Evolutionary conservation across 2,113 vertebrate genomes (phyloP).

Genomic region (Lophura nycthemera): DNA sequence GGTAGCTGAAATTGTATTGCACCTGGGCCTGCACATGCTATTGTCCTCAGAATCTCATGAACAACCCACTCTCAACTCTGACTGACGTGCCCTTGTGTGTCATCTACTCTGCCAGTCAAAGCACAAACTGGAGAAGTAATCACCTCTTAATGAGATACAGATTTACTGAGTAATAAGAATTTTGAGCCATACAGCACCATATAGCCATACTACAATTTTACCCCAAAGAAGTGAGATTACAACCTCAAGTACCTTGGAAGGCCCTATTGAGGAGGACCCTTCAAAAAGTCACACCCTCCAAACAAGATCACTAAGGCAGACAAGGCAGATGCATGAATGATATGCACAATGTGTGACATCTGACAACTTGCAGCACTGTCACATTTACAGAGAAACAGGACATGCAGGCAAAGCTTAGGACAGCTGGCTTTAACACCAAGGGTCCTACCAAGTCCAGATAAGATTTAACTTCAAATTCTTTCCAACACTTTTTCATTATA

Average conservation of each 20-base stretch:
- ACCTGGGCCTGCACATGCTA: rapidly evolving
- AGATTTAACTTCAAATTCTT: background rate
- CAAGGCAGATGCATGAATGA: background rate
- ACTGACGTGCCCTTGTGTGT: background rate
- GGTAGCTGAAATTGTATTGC: background rate
- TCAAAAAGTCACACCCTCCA: background rate
- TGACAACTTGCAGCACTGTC: background rate
- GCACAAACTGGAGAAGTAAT: background rate
- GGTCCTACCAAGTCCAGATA: background rate
- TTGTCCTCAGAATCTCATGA: background rate
- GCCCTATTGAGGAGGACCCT: background rate
- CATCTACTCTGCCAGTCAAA: background rate
- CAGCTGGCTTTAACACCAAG: background rate
- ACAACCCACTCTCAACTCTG: background rate
- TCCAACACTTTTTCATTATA: background rate
- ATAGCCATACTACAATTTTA: background rate
- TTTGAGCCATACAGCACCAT: background rate
- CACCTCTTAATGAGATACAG: background rate
- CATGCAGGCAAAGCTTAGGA: background rate
- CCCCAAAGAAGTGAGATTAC: background rate
- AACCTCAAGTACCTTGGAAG: background rate
- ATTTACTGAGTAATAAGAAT: background rate
- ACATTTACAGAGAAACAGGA: background rate
- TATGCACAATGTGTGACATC: background rate
- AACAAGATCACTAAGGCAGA: background rate